Conservation (phyloP, 2,113 vertebrate genomes). For the Montifringilla adamsi region DNA sequence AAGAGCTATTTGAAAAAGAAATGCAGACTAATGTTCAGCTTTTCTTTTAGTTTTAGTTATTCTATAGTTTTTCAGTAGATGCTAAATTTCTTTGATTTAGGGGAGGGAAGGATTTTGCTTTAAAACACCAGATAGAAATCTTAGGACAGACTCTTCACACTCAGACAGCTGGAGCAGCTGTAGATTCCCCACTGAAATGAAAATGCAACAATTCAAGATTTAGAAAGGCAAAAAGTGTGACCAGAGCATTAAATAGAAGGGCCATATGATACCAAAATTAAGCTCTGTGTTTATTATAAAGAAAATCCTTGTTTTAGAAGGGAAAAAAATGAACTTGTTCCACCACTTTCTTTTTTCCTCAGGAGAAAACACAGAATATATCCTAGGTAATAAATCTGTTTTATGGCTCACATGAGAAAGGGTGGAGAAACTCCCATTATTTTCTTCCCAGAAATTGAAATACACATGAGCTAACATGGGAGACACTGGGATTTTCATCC, state of each 20-base stretch:
- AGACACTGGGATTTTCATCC: constrained; percentile 60
- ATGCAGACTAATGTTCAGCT: neutral
- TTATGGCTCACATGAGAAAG: constrained; percentile 69
- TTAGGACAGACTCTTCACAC: neutral
- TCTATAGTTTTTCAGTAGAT: neutral
- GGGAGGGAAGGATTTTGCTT: neutral
- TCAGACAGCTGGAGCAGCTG: constrained; percentile 54
- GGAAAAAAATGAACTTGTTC: constrained; percentile 66
- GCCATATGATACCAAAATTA: constrained; percentile 57
- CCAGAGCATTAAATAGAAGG: constrained; percentile 53
- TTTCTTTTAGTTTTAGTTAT: neutral
- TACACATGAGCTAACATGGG: constrained; percentile 56
- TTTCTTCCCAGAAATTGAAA: constrained; percentile 70
- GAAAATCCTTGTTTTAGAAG: constrained; percentile 59
- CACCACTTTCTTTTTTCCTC: constrained; percentile 58
- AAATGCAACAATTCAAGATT: constrained; percentile 49
- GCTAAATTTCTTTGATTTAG: constrained; percentile 8
- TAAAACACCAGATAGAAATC: constrained; percentile 13
- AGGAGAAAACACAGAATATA: constrained; percentile 64
- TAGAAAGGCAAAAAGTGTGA: constrained; percentile 65
- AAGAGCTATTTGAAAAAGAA: neutral
- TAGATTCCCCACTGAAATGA: constrained; percentile 52
- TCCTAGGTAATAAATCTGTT: constrained; percentile 68
- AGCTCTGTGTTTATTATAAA: constrained; percentile 63
- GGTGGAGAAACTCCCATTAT: constrained; percentile 68